Evolutionary conservation across 1,140 invertebrate species (phyloP).

Genomic region (Teleogryllus occipitalis): DNA sequence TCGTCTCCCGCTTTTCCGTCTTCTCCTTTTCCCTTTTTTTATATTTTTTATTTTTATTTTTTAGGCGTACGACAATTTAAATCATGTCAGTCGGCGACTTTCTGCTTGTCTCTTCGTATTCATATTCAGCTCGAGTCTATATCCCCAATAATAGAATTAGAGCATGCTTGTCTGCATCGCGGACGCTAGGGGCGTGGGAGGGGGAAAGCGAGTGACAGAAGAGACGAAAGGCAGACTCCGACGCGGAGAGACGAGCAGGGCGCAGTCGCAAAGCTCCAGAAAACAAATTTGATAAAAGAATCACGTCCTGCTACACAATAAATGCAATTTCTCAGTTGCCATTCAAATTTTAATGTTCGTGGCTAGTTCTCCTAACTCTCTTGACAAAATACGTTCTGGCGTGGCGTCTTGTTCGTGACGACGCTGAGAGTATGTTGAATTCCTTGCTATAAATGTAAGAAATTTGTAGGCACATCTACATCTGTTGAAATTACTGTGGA

Average conservation of each 20-base stretch:
- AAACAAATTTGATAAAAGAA: not conserved
- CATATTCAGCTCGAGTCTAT: not conserved
- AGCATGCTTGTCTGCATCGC: not conserved
- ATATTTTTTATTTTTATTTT: not conserved
- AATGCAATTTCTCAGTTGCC: not conserved
- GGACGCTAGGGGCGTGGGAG: no score
- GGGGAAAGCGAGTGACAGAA: no score
- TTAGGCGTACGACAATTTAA: not conserved
- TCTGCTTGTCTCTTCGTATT: not conserved
- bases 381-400: no score
- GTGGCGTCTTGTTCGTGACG: no score
- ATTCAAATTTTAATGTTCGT: not conserved
- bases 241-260: not conserved
- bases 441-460: no score
- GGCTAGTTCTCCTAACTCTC: no score
- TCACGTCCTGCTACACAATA: not conserved
- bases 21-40: not conserved
- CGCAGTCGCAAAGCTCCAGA: not conserved
- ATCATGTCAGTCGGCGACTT: not conserved
- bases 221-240: no score
- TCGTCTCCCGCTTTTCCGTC: not conserved
- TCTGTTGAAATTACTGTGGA: no score
- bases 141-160: not conserved
- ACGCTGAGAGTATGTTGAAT: no score
- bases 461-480: no score